Evolutionary conservation across 2,797 vertebrate species (phyloP), one percentile per base, ranked within the genome.

Genomic region (Cirrhinus mrigala): DNA sequence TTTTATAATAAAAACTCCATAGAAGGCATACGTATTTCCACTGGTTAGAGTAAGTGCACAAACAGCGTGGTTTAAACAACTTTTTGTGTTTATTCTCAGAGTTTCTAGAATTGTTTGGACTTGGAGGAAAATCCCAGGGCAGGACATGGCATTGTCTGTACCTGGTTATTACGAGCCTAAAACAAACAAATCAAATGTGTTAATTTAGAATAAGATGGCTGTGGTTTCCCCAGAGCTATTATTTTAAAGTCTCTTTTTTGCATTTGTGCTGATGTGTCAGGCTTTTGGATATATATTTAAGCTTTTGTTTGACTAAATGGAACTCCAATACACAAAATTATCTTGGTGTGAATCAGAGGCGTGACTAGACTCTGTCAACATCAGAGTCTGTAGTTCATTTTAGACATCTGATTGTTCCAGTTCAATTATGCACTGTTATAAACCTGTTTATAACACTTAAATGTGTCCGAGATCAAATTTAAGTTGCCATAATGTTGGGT

Each of bases 111-210:
- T 58, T 24, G 8, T 82, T 16, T 82, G 12, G 16, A 46, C 33
- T 71, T 71, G 3, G 44, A 11, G 27, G 2, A 52, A 81, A 69
- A 20, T 5, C 12, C 11, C 24, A 14, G 40, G 58, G 56, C 44
- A 33, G 40, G 70, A 50, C 5, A 0, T n/a, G n/a, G 12, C 14
- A n/a, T 46, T 29, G 29, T 82, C 40, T 74, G 24, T 74, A 74
- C 40, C 20, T 82, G 70, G 56, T 62, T 74, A 74, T 74, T 74
- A 74, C 5, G 24, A 58, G 80, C 10, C 16, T 60, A 29, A 73
- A 73, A 58, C 68, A 4, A 29, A 16, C 16, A 46, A 60, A 22
- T 60, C 68, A 58, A 62, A 74, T n/a, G 24, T 27, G 7, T 62
- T 58, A 16, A 73, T 74, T 62, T 73, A 48, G 80, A 5, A 24